Percentiles rank a stretch among this genome's conserved stretches.
Evolutionary conservation across 1,140 invertebrate species (phyloP).

Genomic region (Eriosoma lanigerum): DNA sequence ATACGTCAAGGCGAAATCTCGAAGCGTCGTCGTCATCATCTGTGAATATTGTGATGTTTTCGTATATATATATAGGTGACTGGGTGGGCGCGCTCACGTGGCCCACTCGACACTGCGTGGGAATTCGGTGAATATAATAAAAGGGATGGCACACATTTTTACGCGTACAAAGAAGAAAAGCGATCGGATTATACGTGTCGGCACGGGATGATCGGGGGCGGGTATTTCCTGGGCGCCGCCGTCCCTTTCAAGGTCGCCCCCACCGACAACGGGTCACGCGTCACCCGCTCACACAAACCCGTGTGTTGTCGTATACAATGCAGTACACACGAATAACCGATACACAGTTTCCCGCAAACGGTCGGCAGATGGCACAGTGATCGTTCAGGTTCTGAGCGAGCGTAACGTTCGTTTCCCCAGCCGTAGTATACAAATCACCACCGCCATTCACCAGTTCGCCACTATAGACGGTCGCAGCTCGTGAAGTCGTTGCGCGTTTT

Average conservation of each 20-base stretch:
- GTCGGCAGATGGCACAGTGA: slow-evolving; percentile 51
- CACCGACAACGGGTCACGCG: slow-evolving; percentile 2
- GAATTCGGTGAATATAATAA: neutral
- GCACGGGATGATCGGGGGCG: neutral
- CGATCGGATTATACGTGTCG: no score
- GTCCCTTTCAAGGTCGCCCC: slow-evolving; percentile 47
- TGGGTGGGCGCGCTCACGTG: no score
- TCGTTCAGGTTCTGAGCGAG: slow-evolving; percentile 16
- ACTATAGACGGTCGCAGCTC: neutral
- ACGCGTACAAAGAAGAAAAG: no score
- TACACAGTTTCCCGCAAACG: slow-evolving; percentile 7
- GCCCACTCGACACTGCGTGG: neutral
- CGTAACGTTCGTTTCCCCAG: neutral
- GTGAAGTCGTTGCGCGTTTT: neutral
- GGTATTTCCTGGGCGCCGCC: neutral
- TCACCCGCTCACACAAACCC: neutral
- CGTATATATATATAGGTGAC: no score
- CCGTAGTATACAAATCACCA: neutral
- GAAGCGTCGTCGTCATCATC: neutral
- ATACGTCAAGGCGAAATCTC: neutral
- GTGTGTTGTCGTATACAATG: no score
- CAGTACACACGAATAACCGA: neutral
- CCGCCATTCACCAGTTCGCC: neutral
- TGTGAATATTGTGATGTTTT: no score
- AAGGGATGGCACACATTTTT: slow-evolving; percentile 22